A percentile compares a stretch with the other conserved stretches of the same genome.
phyloP scores from a whole-genome alignment of 2,113 vertebrate genomes.

The Echinops telfairi region DNA sequence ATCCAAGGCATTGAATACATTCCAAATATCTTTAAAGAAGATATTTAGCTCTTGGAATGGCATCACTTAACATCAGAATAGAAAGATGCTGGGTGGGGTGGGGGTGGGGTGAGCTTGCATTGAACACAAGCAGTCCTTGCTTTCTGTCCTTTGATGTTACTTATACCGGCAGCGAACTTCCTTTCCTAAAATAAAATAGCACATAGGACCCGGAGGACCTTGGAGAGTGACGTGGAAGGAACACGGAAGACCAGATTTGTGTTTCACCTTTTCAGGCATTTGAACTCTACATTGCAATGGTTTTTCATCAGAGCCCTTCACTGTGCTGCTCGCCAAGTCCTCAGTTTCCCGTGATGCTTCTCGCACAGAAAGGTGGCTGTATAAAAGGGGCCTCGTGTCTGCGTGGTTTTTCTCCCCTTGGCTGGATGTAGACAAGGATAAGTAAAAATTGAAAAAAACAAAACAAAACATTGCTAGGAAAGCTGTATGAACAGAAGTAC shows the following conservation, averaged over 20 bases:
- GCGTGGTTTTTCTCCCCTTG: neutral
- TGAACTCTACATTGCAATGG: neutral
- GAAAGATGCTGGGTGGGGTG: neutral
- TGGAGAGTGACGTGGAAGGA: neutral
- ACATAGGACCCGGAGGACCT: neutral
- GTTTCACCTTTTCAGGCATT: neutral
- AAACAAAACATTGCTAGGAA: too few species aligned
- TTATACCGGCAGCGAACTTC: neutral
- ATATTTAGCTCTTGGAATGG: neutral
- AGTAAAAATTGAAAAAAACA: too few species aligned
- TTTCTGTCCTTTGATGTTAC: neutral
- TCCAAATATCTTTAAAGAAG: neutral
- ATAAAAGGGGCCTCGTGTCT: neutral
- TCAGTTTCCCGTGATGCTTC: constrained; percentile 14
- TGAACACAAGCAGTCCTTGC: too few species aligned
- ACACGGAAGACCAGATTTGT: neutral
- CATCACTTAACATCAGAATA: neutral
- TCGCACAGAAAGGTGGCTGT: neutral
- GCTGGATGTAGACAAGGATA: too few species aligned
- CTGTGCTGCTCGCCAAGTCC: neutral
- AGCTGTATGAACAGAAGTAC: too few species aligned
- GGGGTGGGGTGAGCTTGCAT: too few species aligned
- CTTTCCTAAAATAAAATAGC: neutral
- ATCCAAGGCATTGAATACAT: constrained; percentile 15
- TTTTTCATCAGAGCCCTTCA: neutral